Conservation (phyloP, 2,888 invertebrate genomes). For the Dromius quadrimaculatus region DNA sequence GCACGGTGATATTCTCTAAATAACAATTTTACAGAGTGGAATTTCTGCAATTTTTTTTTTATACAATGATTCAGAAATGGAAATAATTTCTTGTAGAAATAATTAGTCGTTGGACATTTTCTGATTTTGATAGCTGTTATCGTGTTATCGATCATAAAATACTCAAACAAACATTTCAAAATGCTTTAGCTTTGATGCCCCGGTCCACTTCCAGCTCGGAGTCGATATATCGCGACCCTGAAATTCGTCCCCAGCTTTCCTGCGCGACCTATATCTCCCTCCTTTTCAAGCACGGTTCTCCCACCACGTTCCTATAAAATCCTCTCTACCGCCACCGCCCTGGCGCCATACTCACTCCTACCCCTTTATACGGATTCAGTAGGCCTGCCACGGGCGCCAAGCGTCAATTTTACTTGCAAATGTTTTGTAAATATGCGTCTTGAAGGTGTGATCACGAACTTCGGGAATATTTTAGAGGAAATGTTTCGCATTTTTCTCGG, state of each 20-base stretch:
- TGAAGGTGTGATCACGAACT: slow-evolving; percentile 36
- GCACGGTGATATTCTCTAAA: no score
- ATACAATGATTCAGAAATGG: no score
- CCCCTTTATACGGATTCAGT: background rate
- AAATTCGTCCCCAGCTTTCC: background rate
- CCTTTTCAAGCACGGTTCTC: no score
- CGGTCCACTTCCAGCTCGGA: slow-evolving; percentile 21
- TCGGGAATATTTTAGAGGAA: slow-evolving; percentile 32
- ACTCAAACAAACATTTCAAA: slow-evolving; percentile 31
- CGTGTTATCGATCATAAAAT: slow-evolving; percentile 8
- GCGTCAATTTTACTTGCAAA: slow-evolving; percentile 50
- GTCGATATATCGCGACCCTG: slow-evolving; percentile 36
- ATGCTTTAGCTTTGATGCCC: background rate
- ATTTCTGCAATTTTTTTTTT: no score
- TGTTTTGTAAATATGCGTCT: slow-evolving; percentile 52
- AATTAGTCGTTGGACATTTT: no score
- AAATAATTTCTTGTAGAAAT: no score
- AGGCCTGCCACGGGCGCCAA: background rate
- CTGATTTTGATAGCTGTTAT: no score
- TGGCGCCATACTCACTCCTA: background rate
- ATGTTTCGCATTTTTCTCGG: slow-evolving; percentile 35
- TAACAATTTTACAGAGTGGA: no score
- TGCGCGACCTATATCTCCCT: slow-evolving; percentile 15
- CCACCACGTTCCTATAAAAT: no score
- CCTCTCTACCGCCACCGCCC: background rate